Percentiles rank a stretch among this genome's conserved stretches.
phyloP scores from a whole-genome alignment of 1,140 invertebrate species.

The Tetramorium alpestre region DNA sequence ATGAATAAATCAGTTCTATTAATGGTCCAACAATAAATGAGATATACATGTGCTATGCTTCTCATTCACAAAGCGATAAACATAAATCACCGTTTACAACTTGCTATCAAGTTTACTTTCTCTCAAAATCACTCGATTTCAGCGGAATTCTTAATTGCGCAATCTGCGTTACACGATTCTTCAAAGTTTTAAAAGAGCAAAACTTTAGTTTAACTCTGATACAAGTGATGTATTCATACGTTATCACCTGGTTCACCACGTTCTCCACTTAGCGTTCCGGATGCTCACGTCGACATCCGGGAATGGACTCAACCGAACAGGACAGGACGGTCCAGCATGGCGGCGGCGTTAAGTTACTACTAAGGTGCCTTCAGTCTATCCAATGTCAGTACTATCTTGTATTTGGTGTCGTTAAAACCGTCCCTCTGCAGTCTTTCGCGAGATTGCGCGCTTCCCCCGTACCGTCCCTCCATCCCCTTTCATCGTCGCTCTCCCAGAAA shows the following conservation, averaged over 20 bases:
- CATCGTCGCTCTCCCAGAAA: constrained; percentile 11
- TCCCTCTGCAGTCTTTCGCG: constrained; percentile 84
- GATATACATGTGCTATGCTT: not conserved
- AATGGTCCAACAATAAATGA: not conserved
- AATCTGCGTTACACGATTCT: not conserved
- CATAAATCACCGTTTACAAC: not conserved
- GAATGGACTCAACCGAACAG: constrained; percentile 67
- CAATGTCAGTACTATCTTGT: constrained; percentile 87
- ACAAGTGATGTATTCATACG: not conserved
- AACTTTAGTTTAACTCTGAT: not conserved
- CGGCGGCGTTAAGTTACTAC: constrained; percentile 85
- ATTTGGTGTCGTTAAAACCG: constrained; percentile 86
- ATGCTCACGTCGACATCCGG: not conserved
- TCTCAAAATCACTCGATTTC: not conserved
- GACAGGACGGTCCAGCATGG: constrained; percentile 76
- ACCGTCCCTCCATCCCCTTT: constrained; percentile 47
- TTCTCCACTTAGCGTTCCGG: not conserved
- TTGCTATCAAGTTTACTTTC: not conserved
- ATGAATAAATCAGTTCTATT: not conserved
- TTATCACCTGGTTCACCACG: not conserved
- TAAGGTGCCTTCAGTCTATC: constrained; percentile 86
- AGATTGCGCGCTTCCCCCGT: constrained; percentile 78
- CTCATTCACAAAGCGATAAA: not conserved
- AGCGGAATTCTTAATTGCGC: not conserved
- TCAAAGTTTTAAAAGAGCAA: not conserved